Evolutionary conservation across 2,113 vertebrate species (phyloP).

Genomic region (Miniopterus natalensis): DNA sequence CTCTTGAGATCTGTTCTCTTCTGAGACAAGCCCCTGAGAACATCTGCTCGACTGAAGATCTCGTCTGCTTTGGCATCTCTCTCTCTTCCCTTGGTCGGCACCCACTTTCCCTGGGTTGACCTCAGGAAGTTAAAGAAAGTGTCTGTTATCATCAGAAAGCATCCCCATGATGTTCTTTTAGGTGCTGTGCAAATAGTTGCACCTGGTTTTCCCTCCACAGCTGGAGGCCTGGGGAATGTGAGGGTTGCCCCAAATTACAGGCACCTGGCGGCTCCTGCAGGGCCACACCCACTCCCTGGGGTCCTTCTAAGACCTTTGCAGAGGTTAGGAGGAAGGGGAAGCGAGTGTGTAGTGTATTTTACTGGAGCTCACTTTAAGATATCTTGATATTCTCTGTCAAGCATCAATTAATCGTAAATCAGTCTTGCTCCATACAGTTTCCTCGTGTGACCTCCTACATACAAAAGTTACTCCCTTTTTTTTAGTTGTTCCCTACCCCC

Average conservation of each 20-base stretch:
- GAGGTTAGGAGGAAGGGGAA: neutral
- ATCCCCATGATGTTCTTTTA: neutral
- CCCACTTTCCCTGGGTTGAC: slow-evolving; percentile 33
- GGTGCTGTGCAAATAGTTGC: neutral
- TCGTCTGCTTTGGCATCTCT: neutral
- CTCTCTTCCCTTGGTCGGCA: neutral
- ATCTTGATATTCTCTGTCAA: neutral
- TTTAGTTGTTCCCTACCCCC: neutral
- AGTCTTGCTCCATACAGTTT: neutral
- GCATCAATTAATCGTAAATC: neutral
- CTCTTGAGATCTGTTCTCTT: neutral
- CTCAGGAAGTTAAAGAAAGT: neutral
- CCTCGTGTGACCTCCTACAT: neutral
- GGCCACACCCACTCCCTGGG: neutral
- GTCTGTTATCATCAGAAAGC: neutral
- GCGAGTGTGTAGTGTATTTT: neutral
- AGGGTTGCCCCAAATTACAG: neutral
- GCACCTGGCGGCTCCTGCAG: neutral
- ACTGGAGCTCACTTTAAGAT: neutral
- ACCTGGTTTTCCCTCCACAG: slow-evolving; percentile 1
- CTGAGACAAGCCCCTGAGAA: neutral
- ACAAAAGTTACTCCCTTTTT: neutral
- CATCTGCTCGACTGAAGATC: neutral
- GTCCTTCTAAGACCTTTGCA: neutral
- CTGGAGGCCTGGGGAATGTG: neutral